Evolutionary conservation across 1,140 invertebrate species (phyloP).

Genomic region (Yoshiicerus persimilis): DNA sequence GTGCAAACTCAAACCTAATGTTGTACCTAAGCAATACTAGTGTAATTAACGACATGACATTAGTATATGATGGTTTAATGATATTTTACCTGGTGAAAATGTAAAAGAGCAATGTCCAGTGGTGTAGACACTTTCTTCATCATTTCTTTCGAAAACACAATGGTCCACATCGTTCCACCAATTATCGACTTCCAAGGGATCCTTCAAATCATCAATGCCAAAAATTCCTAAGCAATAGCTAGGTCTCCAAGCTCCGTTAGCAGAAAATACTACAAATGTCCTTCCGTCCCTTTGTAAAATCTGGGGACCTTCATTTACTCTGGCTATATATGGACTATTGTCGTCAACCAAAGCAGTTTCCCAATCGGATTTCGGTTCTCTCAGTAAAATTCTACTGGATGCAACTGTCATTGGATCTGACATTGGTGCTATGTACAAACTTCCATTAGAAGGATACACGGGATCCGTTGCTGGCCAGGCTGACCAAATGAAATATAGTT

Average conservation of each 20-base stretch:
- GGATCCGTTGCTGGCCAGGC: neutral
- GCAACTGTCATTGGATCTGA: neutral
- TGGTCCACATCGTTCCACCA: constrained; percentile 25
- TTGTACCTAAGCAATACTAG: no score
- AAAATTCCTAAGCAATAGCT: constrained; percentile 35
- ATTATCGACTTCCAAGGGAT: constrained; percentile 20
- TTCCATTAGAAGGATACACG: neutral
- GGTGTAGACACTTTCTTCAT: neutral
- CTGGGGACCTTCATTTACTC: constrained; percentile 34
- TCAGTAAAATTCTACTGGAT: neutral
- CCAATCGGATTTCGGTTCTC: constrained; percentile 20
- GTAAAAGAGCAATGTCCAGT: constrained; percentile 27
- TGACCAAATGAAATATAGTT: constrained; percentile 7
- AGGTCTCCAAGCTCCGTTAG: neutral
- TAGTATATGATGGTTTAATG: no score
- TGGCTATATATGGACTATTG: neutral
- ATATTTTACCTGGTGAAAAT: neutral
- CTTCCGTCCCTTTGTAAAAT: constrained; percentile 1
- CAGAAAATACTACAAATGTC: constrained; percentile 27
- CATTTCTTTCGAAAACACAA: constrained; percentile 27
- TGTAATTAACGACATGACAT: no score
- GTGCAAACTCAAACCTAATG: no score
- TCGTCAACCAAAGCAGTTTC: neutral
- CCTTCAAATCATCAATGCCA: constrained; percentile 9
- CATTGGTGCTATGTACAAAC: constrained; percentile 32